A percentile compares a stretch with the other conserved stretches of the same genome.
Evolutionary conservation across 2,797 vertebrate species (phyloP).

Genomic region (Centropyge bicolor): DNA sequence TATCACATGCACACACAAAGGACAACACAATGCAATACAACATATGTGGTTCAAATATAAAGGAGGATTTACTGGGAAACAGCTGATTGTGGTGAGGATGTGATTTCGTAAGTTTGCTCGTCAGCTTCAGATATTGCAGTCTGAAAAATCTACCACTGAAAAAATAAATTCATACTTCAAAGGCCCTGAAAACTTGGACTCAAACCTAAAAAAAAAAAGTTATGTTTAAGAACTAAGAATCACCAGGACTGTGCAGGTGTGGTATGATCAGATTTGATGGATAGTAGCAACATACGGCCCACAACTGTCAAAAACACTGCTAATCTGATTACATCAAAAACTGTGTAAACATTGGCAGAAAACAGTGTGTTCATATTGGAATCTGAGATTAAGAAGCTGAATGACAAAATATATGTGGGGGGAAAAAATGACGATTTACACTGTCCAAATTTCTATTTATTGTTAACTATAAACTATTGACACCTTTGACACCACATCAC

Average conservation of each 20-base stretch:
- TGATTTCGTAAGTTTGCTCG: slow-evolving; percentile 4
- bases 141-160: slow-evolving; percentile 28
- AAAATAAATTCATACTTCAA: neutral
- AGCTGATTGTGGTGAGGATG: neutral
- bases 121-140: slow-evolving; percentile 17
- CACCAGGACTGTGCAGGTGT: neutral
- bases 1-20: neutral
- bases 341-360: neutral
- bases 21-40: slow-evolving; percentile 10
- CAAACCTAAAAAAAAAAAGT: neutral
- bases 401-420: neutral
- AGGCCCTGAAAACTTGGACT: neutral
- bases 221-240: neutral
- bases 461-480: neutral
- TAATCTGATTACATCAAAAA: neutral
- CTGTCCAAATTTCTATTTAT: neutral
- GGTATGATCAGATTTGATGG: neutral
- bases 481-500: neutral
- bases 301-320: neutral
- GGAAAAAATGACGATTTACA: neutral
- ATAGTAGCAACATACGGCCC: neutral
- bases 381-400: neutral
- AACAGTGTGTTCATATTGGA: neutral
- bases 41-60: neutral
- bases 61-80: slow-evolving; percentile 2